Conservation (phyloP, 2,888 invertebrate genomes). For the Itoplectis maculator region DNA sequence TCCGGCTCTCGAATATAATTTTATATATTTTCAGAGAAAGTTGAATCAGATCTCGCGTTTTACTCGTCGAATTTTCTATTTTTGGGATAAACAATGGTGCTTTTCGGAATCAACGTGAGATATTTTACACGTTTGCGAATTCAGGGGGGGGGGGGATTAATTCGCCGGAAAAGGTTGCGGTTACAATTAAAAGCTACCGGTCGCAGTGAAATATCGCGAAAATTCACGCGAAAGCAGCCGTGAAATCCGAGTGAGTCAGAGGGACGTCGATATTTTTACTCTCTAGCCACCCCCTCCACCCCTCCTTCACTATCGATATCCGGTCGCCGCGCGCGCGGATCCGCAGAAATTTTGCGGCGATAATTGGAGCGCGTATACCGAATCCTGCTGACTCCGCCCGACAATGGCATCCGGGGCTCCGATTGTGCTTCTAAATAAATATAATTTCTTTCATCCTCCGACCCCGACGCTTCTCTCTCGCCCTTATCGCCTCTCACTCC, state of each 20-base stretch:
- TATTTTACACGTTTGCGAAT: too few relatives aligned
- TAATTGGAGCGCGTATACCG: conserved; percentile 44
- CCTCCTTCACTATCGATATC: background rate
- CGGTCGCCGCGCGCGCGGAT: background rate
- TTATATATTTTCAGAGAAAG: too few relatives aligned
- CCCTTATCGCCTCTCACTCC: background rate
- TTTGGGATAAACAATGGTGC: too few relatives aligned
- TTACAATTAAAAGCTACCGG: too few relatives aligned
- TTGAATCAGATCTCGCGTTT: too few relatives aligned
- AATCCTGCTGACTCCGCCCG: conserved; percentile 30
- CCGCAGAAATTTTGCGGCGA: conserved; percentile 32
- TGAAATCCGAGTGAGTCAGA: conserved; percentile 1
- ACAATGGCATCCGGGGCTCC: conserved; percentile 5
- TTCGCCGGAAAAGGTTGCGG: too few relatives aligned
- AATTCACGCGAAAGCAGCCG: background rate
- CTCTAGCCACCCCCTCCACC: conserved; percentile 1
- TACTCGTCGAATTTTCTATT: too few relatives aligned
- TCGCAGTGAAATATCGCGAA: background rate
- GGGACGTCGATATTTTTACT: conserved; percentile 20
- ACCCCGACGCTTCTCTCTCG: background rate
- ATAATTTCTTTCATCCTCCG: conserved; percentile 12
- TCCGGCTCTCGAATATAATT: background rate
- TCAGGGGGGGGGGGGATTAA: too few relatives aligned
- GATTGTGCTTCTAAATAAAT: conserved; percentile 10
- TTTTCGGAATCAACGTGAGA: too few relatives aligned